These are phyloP conservation scores for Synodontis membranacea DNA, from an alignment of 2,113 vertebrate species.

Conservation along the genomic window DNA sequence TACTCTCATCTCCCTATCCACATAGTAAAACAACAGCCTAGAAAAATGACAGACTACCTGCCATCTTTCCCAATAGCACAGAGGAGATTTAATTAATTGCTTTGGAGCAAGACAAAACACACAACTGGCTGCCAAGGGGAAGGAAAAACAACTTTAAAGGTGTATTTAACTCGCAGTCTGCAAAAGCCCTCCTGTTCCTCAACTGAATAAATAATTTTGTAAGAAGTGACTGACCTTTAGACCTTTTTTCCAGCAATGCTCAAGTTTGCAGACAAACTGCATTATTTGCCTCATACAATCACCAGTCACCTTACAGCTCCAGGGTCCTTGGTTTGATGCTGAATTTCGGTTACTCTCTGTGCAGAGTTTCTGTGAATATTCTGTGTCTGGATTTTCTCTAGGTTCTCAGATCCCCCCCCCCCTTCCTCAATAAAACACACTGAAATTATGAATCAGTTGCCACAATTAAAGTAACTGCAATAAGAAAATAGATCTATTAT, in stretches of 20 bases:
- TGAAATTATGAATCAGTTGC: neutral
- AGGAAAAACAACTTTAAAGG: conserved; percentile 20
- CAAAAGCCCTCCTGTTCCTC: neutral
- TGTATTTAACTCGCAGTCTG: conserved; percentile 5
- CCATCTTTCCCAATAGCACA: conserved; percentile 38
- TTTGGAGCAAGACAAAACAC: conserved; percentile 38
- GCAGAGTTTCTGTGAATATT: neutral
- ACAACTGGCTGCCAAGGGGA: conserved; percentile 26
- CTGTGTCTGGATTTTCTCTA: neutral
- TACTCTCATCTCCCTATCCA: neutral
- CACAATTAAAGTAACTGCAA: neutral
- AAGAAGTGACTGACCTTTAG: conserved; percentile 17
- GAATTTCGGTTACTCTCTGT: neutral
- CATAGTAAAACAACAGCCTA: conserved; percentile 12
- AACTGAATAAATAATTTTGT: neutral
- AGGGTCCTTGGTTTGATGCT: neutral
- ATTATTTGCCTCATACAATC: conserved; percentile 55
- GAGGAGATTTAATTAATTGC: conserved; percentile 61
- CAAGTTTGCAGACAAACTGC: conserved; percentile 59
- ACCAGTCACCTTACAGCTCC: neutral
- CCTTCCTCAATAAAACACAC: neutral
- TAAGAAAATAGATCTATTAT: neutral
- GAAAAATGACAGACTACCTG: conserved; percentile 54
- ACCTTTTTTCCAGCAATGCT: conserved; percentile 28
- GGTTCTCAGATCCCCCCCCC: neutral